Conservation (phyloP, 2,113 vertebrate species). For the Cebus imitator region DNA sequence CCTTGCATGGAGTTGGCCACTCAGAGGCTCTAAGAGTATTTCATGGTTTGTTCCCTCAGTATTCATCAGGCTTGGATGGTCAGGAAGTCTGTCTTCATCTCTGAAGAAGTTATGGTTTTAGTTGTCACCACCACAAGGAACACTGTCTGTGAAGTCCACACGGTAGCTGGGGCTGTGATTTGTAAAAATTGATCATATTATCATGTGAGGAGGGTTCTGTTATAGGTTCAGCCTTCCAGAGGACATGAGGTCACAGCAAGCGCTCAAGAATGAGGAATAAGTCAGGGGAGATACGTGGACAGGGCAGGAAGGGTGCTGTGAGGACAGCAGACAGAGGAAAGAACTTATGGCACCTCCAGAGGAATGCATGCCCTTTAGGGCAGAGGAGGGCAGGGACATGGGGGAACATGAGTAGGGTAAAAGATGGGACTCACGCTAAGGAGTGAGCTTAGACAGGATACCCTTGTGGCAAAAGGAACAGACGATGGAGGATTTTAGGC, state of each 20-base stretch:
- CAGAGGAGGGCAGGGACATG: accelerated
- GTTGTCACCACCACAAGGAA: no score
- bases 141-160: not conserved
- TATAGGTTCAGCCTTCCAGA: not conserved
- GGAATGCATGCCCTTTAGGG: accelerated
- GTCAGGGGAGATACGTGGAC: not conserved
- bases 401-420: not conserved
- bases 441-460: not conserved
- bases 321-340: not conserved
- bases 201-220: not conserved
- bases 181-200: no score
- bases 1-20: not conserved
- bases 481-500: not conserved
- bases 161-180: not conserved
- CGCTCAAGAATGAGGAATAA: not conserved
- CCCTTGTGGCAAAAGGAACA: not conserved
- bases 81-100: not conserved
- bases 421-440: accelerated
- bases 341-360: not conserved
- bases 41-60: not conserved
- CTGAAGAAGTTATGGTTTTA: not conserved
- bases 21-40: not conserved
- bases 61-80: not conserved
- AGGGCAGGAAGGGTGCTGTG: not conserved
- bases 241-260: not conserved